These are phyloP conservation scores for Cosmorhoe ocellata DNA, from an alignment of 2,888 invertebrate genomes.

Conservation along the genomic window DNA sequence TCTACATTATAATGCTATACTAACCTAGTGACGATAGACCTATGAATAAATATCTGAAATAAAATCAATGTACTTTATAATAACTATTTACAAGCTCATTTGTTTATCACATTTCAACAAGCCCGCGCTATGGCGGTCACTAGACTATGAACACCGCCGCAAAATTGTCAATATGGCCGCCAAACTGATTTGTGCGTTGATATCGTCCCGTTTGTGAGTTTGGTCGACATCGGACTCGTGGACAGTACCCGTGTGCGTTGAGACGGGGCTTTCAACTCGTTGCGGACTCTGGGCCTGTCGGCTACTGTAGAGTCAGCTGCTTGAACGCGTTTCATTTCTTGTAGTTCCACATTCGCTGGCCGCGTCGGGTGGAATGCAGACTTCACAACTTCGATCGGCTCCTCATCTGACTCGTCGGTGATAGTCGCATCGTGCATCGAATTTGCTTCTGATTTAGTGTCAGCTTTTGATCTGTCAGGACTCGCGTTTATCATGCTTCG, in stretches of 20 bases:
- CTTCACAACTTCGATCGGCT: constrained; percentile 88
- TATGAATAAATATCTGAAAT: constrained; percentile 69
- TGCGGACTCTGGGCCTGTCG: constrained; percentile 69
- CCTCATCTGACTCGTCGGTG: constrained; percentile 86
- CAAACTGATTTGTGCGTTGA: constrained; percentile 86
- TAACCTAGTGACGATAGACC: constrained; percentile 52
- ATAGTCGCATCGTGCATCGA: constrained; percentile 84
- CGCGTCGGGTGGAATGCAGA: constrained; percentile 88
- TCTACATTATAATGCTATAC: constrained; percentile 43
- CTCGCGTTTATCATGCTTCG: constrained; percentile 67
- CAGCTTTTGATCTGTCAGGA: constrained; percentile 78
- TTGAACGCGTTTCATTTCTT: constrained; percentile 78
- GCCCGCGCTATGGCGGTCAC: constrained; percentile 50
- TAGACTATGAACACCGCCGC: constrained; percentile 49
- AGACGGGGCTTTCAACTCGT: constrained; percentile 84
- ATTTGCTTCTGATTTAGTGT: constrained; percentile 83
- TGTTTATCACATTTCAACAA: constrained; percentile 77
- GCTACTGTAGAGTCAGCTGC: constrained; percentile 84
- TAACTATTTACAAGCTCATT: constrained; percentile 80
- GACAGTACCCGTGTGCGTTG: constrained; percentile 72
- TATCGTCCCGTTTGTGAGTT: constrained; percentile 80
- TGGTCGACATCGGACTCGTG: constrained; percentile 81
- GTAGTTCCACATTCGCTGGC: constrained; percentile 81
- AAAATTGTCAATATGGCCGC: constrained; percentile 85
- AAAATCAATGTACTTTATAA: constrained; percentile 59